phyloP scores from a whole-genome alignment of 2,113 vertebrate species.

The Perccottus glenii region DNA sequence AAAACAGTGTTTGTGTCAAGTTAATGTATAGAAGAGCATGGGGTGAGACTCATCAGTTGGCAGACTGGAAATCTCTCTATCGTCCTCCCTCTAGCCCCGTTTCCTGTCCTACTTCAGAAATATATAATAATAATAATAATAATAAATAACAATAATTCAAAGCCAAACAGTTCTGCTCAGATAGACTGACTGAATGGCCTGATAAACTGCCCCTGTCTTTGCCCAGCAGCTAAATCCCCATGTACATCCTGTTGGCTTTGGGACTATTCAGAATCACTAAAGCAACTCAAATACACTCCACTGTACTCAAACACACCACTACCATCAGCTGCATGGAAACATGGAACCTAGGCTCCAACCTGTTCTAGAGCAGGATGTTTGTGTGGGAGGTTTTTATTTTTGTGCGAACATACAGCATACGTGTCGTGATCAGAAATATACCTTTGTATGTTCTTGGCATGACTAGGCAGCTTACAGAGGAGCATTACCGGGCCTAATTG shows the following conservation, averaged over 20 bases:
- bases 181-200: conserved; percentile 6
- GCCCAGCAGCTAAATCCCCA: conserved; percentile 47
- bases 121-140: too few species aligned
- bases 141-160: too few species aligned
- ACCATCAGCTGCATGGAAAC: conserved; percentile 14
- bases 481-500: conserved; percentile 40
- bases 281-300: conserved; percentile 12
- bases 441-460: conserved; percentile 5
- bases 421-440: too few species aligned
- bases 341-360: conserved; percentile 1
- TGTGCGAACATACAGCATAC: too few species aligned
- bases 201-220: conserved; percentile 16
- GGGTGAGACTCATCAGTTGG: conserved; percentile 47
- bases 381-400: background rate
- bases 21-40: conserved; percentile 18
- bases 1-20: background rate
- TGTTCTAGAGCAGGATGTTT: conserved; percentile 17
- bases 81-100: background rate
- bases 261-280: conserved; percentile 28
- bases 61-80: conserved; percentile 24
- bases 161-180: conserved; percentile 5
- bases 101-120: conserved; percentile 33
- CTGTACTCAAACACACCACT: conserved; percentile 14
- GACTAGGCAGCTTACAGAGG: conserved; percentile 18
- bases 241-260: conserved; percentile 71